phyloP scores from a whole-genome alignment of 1,140 invertebrate genomes.

The Penaeus japonicus region DNA sequence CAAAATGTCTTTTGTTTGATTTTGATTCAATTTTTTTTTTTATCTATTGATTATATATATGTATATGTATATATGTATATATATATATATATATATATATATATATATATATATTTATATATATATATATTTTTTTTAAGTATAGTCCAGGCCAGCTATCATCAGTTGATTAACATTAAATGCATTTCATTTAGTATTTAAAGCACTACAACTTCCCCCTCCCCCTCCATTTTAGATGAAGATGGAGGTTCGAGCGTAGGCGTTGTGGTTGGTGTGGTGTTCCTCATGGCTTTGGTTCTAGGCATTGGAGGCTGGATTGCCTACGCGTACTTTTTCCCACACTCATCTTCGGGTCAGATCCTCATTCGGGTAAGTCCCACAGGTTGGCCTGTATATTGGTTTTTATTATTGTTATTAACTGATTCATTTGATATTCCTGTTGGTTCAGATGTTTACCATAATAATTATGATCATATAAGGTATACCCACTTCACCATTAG shows the following conservation, averaged over 20 bases:
- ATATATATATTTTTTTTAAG: no score
- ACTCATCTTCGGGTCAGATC: conserved; percentile 92
- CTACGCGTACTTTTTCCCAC: conserved; percentile 96
- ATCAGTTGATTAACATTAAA: no score
- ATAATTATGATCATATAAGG: conserved; percentile 4
- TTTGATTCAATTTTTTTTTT: no score
- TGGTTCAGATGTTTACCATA: background rate
- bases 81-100: no score
- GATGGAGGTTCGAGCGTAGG: conserved; percentile 5
- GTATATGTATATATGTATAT: no score
- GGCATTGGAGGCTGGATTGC: conserved; percentile 75
- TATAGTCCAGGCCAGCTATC: no score
- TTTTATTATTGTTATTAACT: background rate
- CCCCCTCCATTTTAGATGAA: background rate
- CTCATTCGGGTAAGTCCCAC: conserved; percentile 85
- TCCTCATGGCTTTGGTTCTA: conserved; percentile 70
- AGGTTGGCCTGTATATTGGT: conserved; percentile 16
- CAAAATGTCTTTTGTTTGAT: no score
- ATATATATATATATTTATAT: no score
- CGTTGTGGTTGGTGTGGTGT: conserved; percentile 52
- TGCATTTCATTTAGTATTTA: background rate
- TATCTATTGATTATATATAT: no score
- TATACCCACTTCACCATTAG: no score
- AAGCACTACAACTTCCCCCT: background rate
- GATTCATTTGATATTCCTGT: background rate